Percentiles rank a stretch among this genome's conserved stretches.
These are phyloP conservation scores for Drosophila infuscata DNA, from an alignment of 2,888 invertebrate species.

Conservation along the genomic window DNA sequence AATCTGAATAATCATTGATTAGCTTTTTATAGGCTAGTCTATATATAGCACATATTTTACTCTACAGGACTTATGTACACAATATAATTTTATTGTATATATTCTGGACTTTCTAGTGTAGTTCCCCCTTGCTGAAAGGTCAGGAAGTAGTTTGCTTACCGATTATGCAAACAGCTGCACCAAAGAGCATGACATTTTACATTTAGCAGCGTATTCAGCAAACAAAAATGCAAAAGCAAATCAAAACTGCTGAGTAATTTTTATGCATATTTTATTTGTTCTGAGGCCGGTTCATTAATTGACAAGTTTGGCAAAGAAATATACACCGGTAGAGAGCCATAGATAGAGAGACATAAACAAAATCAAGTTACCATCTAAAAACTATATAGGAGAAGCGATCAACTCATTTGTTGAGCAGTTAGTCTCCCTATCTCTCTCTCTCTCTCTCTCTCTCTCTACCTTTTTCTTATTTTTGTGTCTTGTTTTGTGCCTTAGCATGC, in stretches of 20 bases:
- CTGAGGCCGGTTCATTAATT: slow-evolving; percentile 62
- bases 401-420: slow-evolving; percentile 5
- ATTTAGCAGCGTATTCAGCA: slow-evolving; percentile 34
- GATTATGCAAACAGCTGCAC: neutral
- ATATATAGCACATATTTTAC: neutral
- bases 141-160: neutral
- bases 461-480: neutral
- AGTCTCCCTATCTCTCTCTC: neutral
- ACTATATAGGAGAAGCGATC: slow-evolving; percentile 29
- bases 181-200: slow-evolving; percentile 1
- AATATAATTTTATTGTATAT: neutral
- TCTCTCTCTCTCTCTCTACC: neutral
- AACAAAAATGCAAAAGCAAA: slow-evolving; percentile 29
- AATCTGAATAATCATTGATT: neutral
- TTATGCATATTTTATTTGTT: slow-evolving; percentile 62
- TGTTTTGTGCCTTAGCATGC: slow-evolving; percentile 2
- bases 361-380: slow-evolving; percentile 4
- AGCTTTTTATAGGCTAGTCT: neutral
- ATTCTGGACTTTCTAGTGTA: neutral
- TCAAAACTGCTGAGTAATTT: slow-evolving; percentile 52
- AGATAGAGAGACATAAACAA: neutral
- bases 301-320: slow-evolving; percentile 54
- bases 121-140: neutral
- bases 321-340: slow-evolving; percentile 1
- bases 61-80: neutral